These are phyloP conservation scores for Leptinotarsa undecemlineata DNA, from an alignment of 1,140 invertebrate species.

Conservation along the genomic window DNA sequence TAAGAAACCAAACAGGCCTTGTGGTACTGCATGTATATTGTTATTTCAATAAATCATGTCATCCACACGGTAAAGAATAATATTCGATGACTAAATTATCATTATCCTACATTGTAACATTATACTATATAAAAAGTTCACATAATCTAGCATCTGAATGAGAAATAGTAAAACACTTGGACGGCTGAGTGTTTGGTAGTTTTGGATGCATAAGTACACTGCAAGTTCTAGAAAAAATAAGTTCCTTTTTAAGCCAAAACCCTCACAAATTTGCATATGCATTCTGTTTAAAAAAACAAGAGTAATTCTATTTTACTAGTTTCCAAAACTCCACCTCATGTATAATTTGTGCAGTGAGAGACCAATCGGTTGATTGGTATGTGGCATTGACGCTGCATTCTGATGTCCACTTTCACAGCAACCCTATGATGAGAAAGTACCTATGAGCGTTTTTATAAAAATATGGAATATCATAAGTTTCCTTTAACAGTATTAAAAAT, in stretches of 20 bases:
- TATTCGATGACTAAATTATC: no score
- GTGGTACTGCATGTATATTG: no score
- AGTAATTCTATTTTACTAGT: conserved; percentile 39
- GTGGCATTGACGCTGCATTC: conserved; percentile 43
- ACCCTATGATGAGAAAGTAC: conserved; percentile 56
- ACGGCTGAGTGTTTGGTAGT: no score
- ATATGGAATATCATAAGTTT: neutral
- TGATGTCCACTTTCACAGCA: conserved; percentile 47
- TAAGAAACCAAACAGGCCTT: no score
- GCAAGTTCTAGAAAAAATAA: conserved; percentile 2
- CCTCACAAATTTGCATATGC: neutral
- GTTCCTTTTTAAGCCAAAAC: conserved; percentile 10
- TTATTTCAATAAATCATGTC: no score
- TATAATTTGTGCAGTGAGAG: conserved; percentile 34
- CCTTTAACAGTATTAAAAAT: neutral
- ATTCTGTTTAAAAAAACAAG: conserved; percentile 18
- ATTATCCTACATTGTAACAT: no score
- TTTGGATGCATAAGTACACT: neutral
- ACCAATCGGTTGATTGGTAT: conserved; percentile 49
- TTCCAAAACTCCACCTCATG: conserved; percentile 47
- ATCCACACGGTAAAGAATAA: no score
- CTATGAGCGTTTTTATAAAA: conserved; percentile 44
- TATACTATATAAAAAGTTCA: no score
- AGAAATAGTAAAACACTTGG: no score
- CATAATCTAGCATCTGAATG: no score